Evolutionary conservation across 2,113 vertebrate genomes (phyloP).

Genomic region (Butorides virescens): DNA sequence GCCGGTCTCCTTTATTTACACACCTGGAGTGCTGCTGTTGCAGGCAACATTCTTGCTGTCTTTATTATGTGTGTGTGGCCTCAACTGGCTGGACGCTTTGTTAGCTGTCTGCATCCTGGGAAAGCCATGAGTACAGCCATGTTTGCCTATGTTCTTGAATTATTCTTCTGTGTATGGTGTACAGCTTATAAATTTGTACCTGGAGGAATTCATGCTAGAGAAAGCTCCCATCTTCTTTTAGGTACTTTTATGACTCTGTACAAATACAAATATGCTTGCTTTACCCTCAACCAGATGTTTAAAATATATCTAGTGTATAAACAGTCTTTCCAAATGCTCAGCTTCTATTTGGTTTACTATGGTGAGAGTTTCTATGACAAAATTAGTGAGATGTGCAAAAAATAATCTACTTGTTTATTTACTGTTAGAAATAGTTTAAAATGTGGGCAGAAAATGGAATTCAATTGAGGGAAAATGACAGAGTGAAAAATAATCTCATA

Average conservation of each 20-base stretch:
- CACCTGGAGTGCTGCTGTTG: constrained; percentile 70
- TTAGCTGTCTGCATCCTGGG: constrained; percentile 58
- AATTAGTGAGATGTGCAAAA: background rate
- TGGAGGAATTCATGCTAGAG: constrained; percentile 73
- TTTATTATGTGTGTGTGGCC: constrained; percentile 72
- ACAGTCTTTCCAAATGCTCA: background rate
- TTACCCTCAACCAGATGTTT: background rate
- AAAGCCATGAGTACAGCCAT: constrained; percentile 68
- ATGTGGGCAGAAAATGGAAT: background rate
- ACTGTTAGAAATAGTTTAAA: background rate
- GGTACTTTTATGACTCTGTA: constrained; percentile 32
- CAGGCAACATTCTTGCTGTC: constrained; percentile 64
- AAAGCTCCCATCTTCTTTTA: constrained; percentile 76
- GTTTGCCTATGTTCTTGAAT: constrained; percentile 61
- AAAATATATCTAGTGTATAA: background rate
- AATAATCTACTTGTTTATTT: background rate
- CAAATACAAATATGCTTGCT: background rate
- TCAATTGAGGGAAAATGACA: background rate
- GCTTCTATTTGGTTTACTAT: background rate
- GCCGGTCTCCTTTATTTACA: constrained; percentile 69
- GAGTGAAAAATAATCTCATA: background rate
- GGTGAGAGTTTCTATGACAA: background rate
- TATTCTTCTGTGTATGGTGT: constrained; percentile 75
- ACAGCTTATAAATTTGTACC: constrained; percentile 81
- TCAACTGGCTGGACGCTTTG: constrained; percentile 39